phyloP scores from a whole-genome alignment of 2,797 vertebrate species.

The Amblyopsis hoosieri region DNA sequence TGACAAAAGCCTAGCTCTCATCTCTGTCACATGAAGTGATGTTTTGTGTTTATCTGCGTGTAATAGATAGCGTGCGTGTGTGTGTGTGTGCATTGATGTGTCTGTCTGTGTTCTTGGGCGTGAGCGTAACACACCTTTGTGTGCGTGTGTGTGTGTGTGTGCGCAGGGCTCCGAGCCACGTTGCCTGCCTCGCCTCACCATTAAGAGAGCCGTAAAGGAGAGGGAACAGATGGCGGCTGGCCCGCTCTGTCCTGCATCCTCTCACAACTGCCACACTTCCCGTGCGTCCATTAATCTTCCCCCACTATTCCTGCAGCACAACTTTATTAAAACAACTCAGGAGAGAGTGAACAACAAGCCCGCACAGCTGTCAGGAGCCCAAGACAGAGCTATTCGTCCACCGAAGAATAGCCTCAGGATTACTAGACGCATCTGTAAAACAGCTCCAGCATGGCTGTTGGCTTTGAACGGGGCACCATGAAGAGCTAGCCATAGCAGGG shows the following conservation, averaged over 20 bases:
- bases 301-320: slow-evolving; percentile 92
- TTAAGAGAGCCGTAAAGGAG: slow-evolving; percentile 91
- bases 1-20: slow-evolving; percentile 74
- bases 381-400: slow-evolving; percentile 87
- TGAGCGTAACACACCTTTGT: slow-evolving; percentile 24
- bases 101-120: slow-evolving; percentile 9
- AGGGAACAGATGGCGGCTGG: slow-evolving; percentile 97
- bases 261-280: slow-evolving; percentile 92
- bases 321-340: slow-evolving; percentile 93
- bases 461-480: slow-evolving; percentile 79
- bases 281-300: slow-evolving; percentile 98
- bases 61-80: slow-evolving; percentile 31
- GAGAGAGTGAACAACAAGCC: slow-evolving; percentile 86
- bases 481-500: slow-evolving; percentile 62
- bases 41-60: slow-evolving; percentile 75
- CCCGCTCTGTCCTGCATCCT: slow-evolving; percentile 89
- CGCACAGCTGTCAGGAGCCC: slow-evolving; percentile 89
- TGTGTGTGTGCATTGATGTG: background rate
- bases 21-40: slow-evolving; percentile 75
- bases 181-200: slow-evolving; percentile 88
- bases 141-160: slow-evolving; percentile 49
- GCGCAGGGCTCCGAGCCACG: slow-evolving; percentile 82
- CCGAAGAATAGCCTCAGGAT: slow-evolving; percentile 80
- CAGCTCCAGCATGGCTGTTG: slow-evolving; percentile 80
- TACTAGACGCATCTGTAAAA: slow-evolving; percentile 85